phyloP scores from a whole-genome alignment of 2,797 vertebrate species.

The Acipenser oxyrinchus region DNA sequence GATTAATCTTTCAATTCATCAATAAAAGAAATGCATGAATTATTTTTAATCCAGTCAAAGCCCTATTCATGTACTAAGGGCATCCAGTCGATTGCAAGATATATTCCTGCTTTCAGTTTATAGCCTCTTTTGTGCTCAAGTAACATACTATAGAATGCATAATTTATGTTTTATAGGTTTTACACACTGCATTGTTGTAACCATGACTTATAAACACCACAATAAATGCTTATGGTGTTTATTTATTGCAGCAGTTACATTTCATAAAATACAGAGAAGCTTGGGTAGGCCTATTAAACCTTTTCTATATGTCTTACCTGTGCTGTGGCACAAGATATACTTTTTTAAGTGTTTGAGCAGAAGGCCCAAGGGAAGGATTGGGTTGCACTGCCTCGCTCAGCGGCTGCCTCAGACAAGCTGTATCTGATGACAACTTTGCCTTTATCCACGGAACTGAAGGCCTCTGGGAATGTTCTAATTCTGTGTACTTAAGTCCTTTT shows the following conservation, averaged over 20 bases:
- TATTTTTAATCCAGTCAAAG: too few relatives aligned
- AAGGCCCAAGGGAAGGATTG: constrained; percentile 33
- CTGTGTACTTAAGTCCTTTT: constrained; percentile 39
- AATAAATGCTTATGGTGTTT: neutral
- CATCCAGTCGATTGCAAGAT: too few relatives aligned
- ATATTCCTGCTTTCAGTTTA: neutral
- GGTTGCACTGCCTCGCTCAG: constrained; percentile 19
- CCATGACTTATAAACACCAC: neutral
- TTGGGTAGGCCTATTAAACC: neutral
- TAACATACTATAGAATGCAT: neutral
- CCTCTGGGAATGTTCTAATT: constrained; percentile 37
- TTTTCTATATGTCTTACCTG: neutral
- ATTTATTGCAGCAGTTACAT: neutral
- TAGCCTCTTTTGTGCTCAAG: neutral
- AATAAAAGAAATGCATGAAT: too few relatives aligned
- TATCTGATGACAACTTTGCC: constrained; percentile 10
- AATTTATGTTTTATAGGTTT: neutral
- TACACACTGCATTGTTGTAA: neutral
- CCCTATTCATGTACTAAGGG: too few relatives aligned
- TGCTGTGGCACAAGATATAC: neutral
- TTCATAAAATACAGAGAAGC: neutral
- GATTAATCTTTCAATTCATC: too few relatives aligned
- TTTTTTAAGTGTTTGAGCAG: constrained; percentile 18
- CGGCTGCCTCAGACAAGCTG: constrained; percentile 31
- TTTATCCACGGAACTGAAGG: constrained; percentile 32